Evolutionary conservation across 2,797 vertebrate species (phyloP), one percentile per base, ranked within the genome.

Genomic region (Hydrocynus forskahlii): DNA sequence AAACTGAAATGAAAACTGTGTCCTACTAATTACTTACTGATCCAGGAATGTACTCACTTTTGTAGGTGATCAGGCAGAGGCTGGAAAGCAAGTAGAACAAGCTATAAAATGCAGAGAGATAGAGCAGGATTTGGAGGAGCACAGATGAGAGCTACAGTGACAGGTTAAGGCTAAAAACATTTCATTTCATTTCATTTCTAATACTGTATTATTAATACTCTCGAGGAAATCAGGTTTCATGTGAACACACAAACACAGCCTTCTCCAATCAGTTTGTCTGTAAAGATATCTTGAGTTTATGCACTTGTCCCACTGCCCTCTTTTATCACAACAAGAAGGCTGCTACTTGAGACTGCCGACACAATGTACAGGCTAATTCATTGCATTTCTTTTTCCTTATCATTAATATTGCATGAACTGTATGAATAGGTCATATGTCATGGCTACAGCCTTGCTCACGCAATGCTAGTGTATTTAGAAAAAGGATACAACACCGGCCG

Each of bases 81-180:
- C 91, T 95, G 14, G 89, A 92, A 43, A 94, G 63, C 88, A 96
- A 94, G 72, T 97, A 95, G 50, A 96, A 92, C 64, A 90, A 25
- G 57, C 85, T 93, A 81, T 92, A 97, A 0, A 89, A 0, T 0
- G 89, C 88, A 0, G 94, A 95, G 54, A 95, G 45, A 5, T 88
- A 91, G 0, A 96, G 84, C 4, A 96, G 84, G 1, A 94, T 62
- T 76, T 97, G 96, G 52, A 97, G 91, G 1, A 91, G 90, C n/a
- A 96, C 85, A 0, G 95, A 95, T 0, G 95, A 94, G 8, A 95
- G 89, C 97, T 96, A 90, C 14, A 21, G 48, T 13, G 5, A 21
- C n/a, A 14, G 9, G 59, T 69, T 17, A 21, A 84, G 87, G 87
- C 14, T 59, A 21, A 79, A 38, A 72, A 78, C 14, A 64, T 38